A percentile compares a stretch with the other conserved stretches of the same genome.
These are phyloP conservation scores for Leptinotarsa undecemlineata DNA, from an alignment of 1,140 invertebrate species.

Conservation along the genomic window DNA sequence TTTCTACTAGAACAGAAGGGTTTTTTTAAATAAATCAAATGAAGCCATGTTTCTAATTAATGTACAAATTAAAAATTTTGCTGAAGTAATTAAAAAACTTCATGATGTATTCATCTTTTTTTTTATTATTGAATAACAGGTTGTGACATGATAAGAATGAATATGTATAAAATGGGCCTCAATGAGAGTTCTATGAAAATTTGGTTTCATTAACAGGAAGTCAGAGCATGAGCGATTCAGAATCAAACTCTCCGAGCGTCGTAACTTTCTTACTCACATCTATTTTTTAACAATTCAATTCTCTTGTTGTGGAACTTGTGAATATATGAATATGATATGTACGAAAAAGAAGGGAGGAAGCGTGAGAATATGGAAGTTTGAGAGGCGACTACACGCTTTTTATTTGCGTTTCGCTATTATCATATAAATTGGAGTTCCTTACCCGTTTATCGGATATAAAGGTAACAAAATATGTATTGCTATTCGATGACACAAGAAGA, in stretches of 20 bases:
- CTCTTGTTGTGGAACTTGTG: background rate
- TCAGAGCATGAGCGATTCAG: background rate
- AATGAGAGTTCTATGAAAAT: too few relatives aligned
- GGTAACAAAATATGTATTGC: constrained; percentile 4
- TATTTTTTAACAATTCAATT: background rate
- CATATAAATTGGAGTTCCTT: constrained; percentile 20
- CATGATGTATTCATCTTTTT: too few relatives aligned
- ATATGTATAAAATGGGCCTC: too few relatives aligned
- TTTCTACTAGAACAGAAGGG: too few relatives aligned
- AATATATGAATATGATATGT: background rate
- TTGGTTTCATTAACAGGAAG: too few relatives aligned
- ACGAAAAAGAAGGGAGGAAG: background rate
- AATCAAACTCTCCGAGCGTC: background rate
- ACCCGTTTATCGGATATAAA: background rate
- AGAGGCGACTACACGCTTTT: constrained; percentile 13
- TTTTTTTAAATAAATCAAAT: too few relatives aligned
- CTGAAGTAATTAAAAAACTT: too few relatives aligned
- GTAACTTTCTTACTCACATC: background rate
- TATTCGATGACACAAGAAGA: constrained; percentile 10
- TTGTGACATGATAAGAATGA: too few relatives aligned
- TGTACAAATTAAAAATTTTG: too few relatives aligned
- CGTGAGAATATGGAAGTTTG: constrained; percentile 9
- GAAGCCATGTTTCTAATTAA: too few relatives aligned
- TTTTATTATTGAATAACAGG: too few relatives aligned
- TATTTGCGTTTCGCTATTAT: constrained; percentile 15